Evolutionary conservation across 1,140 invertebrate species (phyloP), one percentile per base, ranked within the genome.

Genomic region (Drosophila auraria): DNA sequence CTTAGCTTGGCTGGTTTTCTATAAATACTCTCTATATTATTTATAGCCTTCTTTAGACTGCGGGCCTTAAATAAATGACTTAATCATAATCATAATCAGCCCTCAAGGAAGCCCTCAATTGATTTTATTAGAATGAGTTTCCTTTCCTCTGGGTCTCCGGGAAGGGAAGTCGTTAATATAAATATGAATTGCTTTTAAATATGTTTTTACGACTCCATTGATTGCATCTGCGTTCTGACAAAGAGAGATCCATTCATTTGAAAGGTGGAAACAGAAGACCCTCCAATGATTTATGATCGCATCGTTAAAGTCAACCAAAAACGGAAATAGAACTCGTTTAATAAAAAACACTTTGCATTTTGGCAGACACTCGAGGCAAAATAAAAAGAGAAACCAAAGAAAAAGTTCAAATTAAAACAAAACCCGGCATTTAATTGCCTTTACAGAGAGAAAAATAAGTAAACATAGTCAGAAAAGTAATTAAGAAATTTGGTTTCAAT

Each of bases 251-350:
- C 49, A 70, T 54, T 68, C 30, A 65, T 54, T 70, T 70, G 53
- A 71, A 71, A 72, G 65, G 33, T 54, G 45, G 63, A 66, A 36
- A 57, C 17, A 69, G 64, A 56, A 50, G 45, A 69, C 20, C 36
- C 40, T 47, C 53, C 53, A 40, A 72, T 73, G 70, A 73, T 73
- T 73, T 72, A 73, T 72, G 70, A 70, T 72, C 54, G 45, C 45
- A 30, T 73, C 70, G 70, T 73, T 73, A 62, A 77, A 62, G 62
- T 51, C 60, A 73, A 50, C 25, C 44, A 17, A 78, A 78, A 78
- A 70, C 76, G 76, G 76, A 78, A 78, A 78, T 78, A 78, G 65
- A 78, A 78, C 74, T 78, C 65, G 76, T 78, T 78, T 78, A 72
- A 73, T 69, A 78, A 83, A 73, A 70, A 44, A 49, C 57, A 75